A percentile compares a stretch with the other conserved stretches of the same genome.
Evolutionary conservation across 2,113 vertebrate species (phyloP).

Genomic region (Sinocyclocheilus rhinocerous): DNA sequence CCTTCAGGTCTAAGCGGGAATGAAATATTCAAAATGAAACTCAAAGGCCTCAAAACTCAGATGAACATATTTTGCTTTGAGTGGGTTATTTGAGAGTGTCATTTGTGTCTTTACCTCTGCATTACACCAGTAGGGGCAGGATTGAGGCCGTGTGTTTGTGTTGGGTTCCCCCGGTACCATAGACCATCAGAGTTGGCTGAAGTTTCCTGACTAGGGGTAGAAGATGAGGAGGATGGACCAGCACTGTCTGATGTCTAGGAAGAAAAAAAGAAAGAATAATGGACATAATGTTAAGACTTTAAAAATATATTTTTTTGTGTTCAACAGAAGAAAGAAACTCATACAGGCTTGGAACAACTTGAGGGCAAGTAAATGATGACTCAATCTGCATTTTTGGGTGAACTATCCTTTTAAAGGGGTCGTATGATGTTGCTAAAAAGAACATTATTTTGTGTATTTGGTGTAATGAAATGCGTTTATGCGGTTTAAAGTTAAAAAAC

Average conservation of each 20-base stretch:
- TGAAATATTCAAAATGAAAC: too few species aligned
- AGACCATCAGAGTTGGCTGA: slow-evolving; percentile 63
- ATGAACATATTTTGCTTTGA: neutral
- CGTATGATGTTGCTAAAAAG: too few species aligned
- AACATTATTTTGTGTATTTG: too few species aligned
- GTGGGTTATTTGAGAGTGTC: neutral
- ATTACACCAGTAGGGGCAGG: slow-evolving; percentile 56
- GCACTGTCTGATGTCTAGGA: slow-evolving; percentile 63
- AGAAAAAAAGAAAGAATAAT: neutral
- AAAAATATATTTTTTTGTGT: too few species aligned
- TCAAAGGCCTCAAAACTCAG: neutral
- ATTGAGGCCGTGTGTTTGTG: slow-evolving; percentile 57
- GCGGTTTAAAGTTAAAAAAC: too few species aligned
- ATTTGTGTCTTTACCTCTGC: slow-evolving; percentile 63
- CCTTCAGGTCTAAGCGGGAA: slow-evolving; percentile 69
- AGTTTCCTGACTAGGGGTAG: slow-evolving; percentile 61
- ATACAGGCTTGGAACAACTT: too few species aligned
- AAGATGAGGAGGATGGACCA: slow-evolving; percentile 48
- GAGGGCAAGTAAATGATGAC: too few species aligned
- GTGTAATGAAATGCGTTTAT: too few species aligned
- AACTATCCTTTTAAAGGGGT: too few species aligned
- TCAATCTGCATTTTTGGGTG: too few species aligned
- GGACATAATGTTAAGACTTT: neutral
- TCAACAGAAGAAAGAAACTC: too few species aligned
- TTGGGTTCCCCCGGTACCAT: slow-evolving; percentile 64